A percentile compares a stretch with the other conserved stretches of the same genome.
phyloP scores from a whole-genome alignment of 1,140 invertebrate genomes.

The Cherax destructor region DNA sequence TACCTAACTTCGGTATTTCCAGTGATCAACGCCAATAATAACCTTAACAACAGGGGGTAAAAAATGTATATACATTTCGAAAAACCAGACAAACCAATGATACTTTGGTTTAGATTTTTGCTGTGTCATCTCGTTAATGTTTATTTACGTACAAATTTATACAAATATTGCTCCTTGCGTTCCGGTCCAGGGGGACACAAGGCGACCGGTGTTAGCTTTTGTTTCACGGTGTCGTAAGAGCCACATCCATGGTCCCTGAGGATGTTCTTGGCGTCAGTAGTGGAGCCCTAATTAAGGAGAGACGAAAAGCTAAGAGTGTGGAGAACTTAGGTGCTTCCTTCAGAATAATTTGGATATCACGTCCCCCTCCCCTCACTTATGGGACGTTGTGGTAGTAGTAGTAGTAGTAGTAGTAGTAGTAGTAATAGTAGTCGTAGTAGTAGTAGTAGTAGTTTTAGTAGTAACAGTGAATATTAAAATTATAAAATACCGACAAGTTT shows the following conservation, averaged over 20 bases:
- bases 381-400: too few relatives aligned
- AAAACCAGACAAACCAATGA: too few relatives aligned
- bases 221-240: background rate
- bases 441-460: too few relatives aligned
- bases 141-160: slow-evolving; percentile 17
- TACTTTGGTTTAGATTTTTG: too few relatives aligned
- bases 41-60: too few relatives aligned
- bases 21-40: too few relatives aligned
- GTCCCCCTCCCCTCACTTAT: background rate
- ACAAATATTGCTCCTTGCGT: background rate
- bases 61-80: too few relatives aligned
- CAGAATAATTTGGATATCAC: background rate
- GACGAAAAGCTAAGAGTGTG: background rate
- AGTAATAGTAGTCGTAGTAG: too few relatives aligned
- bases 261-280: background rate
- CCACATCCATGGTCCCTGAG: background rate
- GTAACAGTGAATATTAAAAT: too few relatives aligned
- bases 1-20: too few relatives aligned
- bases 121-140: background rate
- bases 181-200: background rate
- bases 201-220: background rate
- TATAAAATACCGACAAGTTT: too few relatives aligned
- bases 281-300: background rate
- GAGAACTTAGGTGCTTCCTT: background rate
- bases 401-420: too few relatives aligned